Conservation (phyloP, 2,888 invertebrate species). For the Ornithoptera alexandrae region DNA sequence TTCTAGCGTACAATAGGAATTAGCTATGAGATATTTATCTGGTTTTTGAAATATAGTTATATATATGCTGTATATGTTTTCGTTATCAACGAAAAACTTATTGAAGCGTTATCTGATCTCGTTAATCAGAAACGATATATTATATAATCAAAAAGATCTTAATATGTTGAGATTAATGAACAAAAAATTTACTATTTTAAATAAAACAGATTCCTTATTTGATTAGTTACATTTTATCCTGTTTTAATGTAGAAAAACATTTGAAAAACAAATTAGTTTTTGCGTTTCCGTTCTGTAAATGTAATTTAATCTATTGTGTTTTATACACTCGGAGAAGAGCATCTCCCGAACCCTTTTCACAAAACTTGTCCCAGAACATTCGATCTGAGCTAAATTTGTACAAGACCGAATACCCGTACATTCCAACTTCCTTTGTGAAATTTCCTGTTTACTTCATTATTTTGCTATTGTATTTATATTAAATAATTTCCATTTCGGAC, state of each 20-base stretch:
- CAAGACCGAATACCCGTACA: constrained; percentile 68
- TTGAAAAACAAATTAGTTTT: constrained; percentile 42
- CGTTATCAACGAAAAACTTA: too few species aligned
- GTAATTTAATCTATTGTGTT: constrained; percentile 68
- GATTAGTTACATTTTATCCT: too few species aligned
- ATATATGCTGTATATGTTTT: too few species aligned
- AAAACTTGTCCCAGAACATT: constrained; percentile 68
- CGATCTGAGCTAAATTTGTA: constrained; percentile 74
- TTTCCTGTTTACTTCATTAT: constrained; percentile 69
- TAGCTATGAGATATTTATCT: too few species aligned
- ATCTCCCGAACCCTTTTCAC: constrained; percentile 70
- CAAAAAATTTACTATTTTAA: too few species aligned
- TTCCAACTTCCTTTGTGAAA: constrained; percentile 69
- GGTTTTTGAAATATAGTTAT: too few species aligned
- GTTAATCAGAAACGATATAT: too few species aligned
- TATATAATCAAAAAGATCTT: too few species aligned
- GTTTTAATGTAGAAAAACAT: not conserved
- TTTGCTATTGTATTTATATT: constrained; percentile 67
- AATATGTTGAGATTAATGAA: too few species aligned
- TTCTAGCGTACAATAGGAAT: too few species aligned
- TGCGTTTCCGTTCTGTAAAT: constrained; percentile 54
- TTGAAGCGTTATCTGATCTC: too few species aligned
- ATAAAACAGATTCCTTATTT: too few species aligned
- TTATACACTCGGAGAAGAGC: constrained; percentile 49
- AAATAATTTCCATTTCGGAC: constrained; percentile 58